Percentiles rank a stretch among this genome's conserved stretches.
Conservation (phyloP, 2,888 invertebrate genomes). For the Melinaea marsaeus region DNA sequence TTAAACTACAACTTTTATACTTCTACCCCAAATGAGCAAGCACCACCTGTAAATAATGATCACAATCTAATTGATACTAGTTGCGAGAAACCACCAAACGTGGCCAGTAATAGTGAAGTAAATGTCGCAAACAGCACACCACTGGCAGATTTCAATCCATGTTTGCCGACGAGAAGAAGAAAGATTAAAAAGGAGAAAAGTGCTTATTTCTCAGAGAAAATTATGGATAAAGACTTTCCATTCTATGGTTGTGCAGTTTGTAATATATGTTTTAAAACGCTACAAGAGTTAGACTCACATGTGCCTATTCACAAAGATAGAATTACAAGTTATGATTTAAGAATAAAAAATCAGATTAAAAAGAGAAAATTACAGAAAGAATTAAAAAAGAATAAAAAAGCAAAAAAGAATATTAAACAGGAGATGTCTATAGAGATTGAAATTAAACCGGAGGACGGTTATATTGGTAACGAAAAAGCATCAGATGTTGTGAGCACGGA, state of each 20-base stretch:
- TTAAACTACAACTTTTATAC: conserved; percentile 17
- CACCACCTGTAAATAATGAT: conserved; percentile 4
- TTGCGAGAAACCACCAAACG: neutral
- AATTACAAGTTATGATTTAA: conserved; percentile 48
- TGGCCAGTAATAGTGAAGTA: neutral
- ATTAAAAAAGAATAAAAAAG: conserved; percentile 50
- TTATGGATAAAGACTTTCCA: conserved; percentile 54
- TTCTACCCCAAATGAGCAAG: conserved; percentile 8
- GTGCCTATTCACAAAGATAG: conserved; percentile 57
- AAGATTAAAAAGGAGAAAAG: conserved; percentile 45
- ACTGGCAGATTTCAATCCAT: conserved; percentile 39
- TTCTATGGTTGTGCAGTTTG: conserved; percentile 68
- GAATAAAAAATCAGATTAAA: conserved; percentile 55
- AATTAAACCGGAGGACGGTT: conserved; percentile 68
- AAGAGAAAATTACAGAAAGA: conserved; percentile 56
- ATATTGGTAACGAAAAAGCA: conserved; percentile 59
- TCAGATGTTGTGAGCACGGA: conserved; percentile 37
- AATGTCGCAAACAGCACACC: conserved; percentile 14
- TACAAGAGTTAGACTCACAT: conserved; percentile 58
- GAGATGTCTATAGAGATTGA: conserved; percentile 45
- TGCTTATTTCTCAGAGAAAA: conserved; percentile 61
- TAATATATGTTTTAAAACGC: conserved; percentile 50
- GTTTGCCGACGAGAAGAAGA: conserved; percentile 29
- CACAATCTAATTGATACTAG: neutral
- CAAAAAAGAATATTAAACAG: conserved; percentile 43